Evolutionary conservation across 2,113 vertebrate species (phyloP).

Genomic region (Pachycephala philippinensis): DNA sequence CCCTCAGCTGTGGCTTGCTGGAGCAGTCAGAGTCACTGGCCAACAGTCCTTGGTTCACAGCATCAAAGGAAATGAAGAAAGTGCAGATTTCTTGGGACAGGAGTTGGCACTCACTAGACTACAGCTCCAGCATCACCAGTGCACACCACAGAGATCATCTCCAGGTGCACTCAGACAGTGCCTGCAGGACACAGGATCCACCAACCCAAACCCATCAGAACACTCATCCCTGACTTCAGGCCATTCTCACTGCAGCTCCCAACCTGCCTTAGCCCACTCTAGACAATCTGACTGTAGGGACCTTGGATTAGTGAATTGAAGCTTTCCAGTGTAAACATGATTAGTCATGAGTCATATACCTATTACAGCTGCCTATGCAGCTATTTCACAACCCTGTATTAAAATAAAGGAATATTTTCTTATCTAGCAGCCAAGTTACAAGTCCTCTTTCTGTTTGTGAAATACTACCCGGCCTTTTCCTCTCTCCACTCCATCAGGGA

Average conservation of each 20-base stretch:
- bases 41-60: not conserved
- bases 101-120: not conserved
- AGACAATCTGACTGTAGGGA: not conserved
- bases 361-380: not conserved
- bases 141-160: not conserved
- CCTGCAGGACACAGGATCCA: not conserved
- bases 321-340: not conserved
- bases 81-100: not conserved
- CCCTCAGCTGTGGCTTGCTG: not conserved
- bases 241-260: not conserved
- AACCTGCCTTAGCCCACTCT: not conserved
- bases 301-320: not conserved
- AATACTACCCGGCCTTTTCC: not conserved
- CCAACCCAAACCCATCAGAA: not conserved
- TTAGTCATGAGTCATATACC: not conserved
- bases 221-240: not conserved
- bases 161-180: not conserved
- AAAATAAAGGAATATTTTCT: conserved; percentile 1
- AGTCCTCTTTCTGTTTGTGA: not conserved
- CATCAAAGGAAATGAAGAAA: not conserved
- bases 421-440: not conserved
- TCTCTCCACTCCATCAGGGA: not conserved
- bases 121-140: not conserved
- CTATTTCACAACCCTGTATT: conserved; percentile 14
- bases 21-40: not conserved